Conservation (phyloP, 1,140 invertebrate species). For the Mya arenaria region DNA sequence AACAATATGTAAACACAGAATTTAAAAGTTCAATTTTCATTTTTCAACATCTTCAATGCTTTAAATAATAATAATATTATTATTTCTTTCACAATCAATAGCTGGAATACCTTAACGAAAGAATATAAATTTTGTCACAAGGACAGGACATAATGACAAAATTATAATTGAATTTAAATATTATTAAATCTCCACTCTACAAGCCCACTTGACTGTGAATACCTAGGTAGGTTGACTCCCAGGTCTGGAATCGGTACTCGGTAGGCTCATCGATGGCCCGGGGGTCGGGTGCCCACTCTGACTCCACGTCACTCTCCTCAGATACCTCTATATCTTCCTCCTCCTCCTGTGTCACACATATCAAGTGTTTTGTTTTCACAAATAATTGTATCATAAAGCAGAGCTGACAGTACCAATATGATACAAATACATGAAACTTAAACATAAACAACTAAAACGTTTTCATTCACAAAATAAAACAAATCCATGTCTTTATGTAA, state of each 20-base stretch:
- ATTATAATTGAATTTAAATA: no score
- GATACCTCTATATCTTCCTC: constrained; percentile 53
- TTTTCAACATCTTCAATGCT: no score
- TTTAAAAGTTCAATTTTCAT: not conserved
- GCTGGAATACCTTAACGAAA: no score
- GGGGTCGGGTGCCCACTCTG: constrained; percentile 75
- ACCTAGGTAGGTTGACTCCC: constrained; percentile 77
- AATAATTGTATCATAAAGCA: not conserved
- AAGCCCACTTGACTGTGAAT: no score
- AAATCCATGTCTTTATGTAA: no score
- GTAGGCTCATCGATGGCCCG: constrained; percentile 68
- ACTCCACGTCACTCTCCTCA: constrained; percentile 62
- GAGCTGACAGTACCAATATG: not conserved
- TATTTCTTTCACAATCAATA: no score
- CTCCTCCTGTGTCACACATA: constrained; percentile 27
- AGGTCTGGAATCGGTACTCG: constrained; percentile 75
- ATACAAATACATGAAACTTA: not conserved
- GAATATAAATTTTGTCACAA: no score
- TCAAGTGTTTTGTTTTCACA: not conserved
- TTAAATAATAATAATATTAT: no score
- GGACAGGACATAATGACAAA: no score
- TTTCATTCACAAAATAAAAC: no score
- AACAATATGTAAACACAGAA: not conserved
- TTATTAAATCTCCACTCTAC: no score
- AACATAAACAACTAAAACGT: no score